Evolutionary conservation across 2,113 vertebrate genomes (phyloP).

Genomic region (Barnardius zonarius): DNA sequence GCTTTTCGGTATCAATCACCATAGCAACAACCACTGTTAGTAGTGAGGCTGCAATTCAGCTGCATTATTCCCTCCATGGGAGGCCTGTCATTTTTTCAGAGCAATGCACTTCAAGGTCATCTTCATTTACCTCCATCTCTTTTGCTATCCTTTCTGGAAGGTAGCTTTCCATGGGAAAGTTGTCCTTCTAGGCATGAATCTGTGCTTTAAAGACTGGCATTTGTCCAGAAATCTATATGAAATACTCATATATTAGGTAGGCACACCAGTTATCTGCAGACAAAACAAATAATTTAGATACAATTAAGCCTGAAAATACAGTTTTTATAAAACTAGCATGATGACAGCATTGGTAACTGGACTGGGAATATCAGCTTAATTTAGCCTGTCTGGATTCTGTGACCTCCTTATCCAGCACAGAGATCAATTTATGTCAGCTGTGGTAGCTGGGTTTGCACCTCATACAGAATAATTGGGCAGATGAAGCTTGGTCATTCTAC

Average conservation of each 20-base stretch:
- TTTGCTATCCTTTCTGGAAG: slow-evolving; percentile 30
- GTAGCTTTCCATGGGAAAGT: background rate
- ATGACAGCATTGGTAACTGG: background rate
- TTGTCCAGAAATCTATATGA: background rate
- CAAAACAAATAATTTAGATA: background rate
- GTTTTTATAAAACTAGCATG: background rate
- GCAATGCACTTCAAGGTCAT: slow-evolving; percentile 46
- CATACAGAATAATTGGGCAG: background rate
- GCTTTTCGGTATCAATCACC: slow-evolving; percentile 58
- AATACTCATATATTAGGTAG: background rate
- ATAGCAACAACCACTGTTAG: slow-evolving; percentile 60
- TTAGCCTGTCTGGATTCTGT: background rate
- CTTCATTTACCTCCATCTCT: slow-evolving; percentile 43
- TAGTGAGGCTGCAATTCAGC: slow-evolving; percentile 41
- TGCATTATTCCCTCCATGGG: slow-evolving; percentile 62
- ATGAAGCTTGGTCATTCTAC: background rate
- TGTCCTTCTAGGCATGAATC: background rate
- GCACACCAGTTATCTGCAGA: background rate
- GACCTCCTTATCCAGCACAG: background rate
- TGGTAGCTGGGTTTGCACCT: background rate
- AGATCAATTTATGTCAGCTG: background rate
- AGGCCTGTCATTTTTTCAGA: slow-evolving; percentile 54
- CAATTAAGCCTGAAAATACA: background rate
- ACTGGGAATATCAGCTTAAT: background rate
- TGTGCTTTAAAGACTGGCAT: background rate